Conservation (phyloP, 2,888 invertebrate genomes). For the Scaptodrosophila latifasciaeformis region DNA sequence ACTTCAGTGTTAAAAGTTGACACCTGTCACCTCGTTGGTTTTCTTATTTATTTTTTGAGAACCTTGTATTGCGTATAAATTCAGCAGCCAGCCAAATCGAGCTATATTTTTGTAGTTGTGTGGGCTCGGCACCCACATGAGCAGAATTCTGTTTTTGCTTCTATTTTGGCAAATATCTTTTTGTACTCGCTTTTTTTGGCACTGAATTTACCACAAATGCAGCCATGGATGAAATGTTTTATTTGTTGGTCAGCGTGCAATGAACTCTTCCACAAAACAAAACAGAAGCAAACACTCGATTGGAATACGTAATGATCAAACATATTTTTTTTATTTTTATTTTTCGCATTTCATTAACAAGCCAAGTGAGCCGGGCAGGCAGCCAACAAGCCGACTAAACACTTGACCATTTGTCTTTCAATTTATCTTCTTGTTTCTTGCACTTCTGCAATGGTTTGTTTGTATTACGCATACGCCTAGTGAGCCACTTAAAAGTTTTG, state of each 20-base stretch:
- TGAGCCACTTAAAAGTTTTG: background rate
- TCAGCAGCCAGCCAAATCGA: background rate
- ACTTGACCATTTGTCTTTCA: constrained; percentile 2
- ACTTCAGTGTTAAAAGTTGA: constrained; percentile 24
- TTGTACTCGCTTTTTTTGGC: background rate
- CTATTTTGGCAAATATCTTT: background rate
- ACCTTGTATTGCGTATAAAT: background rate
- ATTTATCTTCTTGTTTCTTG: constrained; percentile 16
- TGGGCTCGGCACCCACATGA: background rate
- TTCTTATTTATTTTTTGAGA: background rate
- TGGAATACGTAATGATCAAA: too few relatives aligned
- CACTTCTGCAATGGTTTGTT: constrained; percentile 14
- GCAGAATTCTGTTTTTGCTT: constrained; percentile 2
- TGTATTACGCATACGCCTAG: constrained; percentile 1
- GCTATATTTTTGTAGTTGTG: background rate
- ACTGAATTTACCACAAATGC: background rate
- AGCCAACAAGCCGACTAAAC: too few relatives aligned
- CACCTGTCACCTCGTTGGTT: constrained; percentile 37
- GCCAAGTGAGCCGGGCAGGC: background rate
- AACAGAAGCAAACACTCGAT: background rate
- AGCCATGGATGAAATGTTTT: background rate
- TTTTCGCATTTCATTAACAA: constrained; percentile 28
- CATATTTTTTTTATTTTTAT: too few relatives aligned
- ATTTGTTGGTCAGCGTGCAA: background rate
- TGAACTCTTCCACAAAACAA: background rate